These are phyloP conservation scores for Syngnathus typhle DNA, from an alignment of 2,113 vertebrate genomes.

Conservation along the genomic window DNA sequence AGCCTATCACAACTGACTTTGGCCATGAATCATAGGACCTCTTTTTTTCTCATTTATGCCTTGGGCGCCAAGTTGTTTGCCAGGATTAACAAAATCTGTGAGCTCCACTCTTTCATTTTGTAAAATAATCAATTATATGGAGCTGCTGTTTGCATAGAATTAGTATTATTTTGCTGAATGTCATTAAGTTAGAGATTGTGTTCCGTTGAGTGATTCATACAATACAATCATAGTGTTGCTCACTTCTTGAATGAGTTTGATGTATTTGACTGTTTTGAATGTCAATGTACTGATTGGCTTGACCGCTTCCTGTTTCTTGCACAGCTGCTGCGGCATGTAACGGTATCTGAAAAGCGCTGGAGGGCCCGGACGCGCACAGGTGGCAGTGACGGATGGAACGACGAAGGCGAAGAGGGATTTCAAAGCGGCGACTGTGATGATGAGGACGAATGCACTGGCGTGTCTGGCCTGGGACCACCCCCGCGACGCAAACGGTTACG, in stretches of 20 bases:
- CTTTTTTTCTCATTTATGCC: constrained; percentile 1
- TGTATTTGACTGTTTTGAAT: background rate
- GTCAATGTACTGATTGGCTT: background rate
- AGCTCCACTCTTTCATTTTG: constrained; percentile 37
- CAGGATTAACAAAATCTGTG: constrained; percentile 13
- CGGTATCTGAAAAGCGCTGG: constrained; percentile 68
- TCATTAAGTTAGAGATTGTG: background rate
- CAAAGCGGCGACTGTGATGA: constrained; percentile 75
- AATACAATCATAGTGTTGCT: background rate
- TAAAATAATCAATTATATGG: constrained; percentile 54
- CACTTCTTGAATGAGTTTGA: background rate
- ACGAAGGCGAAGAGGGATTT: constrained; percentile 65
- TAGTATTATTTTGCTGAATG: constrained; percentile 33
- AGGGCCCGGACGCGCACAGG: constrained; percentile 53
- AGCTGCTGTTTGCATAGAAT: background rate
- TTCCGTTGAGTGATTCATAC: constrained; percentile 35
- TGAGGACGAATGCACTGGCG: constrained; percentile 70
- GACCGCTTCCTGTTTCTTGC: constrained; percentile 28
- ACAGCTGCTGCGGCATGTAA: constrained; percentile 70
- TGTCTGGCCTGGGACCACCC: constrained; percentile 69
- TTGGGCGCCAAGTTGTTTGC: constrained; percentile 17
- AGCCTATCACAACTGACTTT: too few relatives aligned
- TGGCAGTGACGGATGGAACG: constrained; percentile 30
- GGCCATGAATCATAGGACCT: too few relatives aligned
- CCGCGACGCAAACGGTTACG: constrained; percentile 69